These are phyloP conservation scores for Proctacanthus coquilletti DNA, from an alignment of 1,140 invertebrate species.

Conservation along the genomic window DNA sequence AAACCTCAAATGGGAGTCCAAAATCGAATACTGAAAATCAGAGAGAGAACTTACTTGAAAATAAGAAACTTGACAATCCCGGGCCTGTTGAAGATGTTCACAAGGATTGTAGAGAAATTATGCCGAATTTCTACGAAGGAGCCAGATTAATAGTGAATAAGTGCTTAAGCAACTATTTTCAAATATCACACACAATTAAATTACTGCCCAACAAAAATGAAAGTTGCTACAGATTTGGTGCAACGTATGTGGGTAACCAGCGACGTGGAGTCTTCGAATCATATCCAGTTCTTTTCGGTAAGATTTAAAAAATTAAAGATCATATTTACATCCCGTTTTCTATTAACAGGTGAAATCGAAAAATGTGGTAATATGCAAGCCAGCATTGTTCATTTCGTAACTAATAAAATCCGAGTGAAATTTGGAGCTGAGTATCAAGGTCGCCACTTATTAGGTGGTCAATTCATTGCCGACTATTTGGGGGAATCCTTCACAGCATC, in stretches of 20 bases:
- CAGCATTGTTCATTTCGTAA: conserved; percentile 67
- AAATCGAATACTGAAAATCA: too few species aligned
- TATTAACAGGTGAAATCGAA: conserved; percentile 48
- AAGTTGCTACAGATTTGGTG: conserved; percentile 77
- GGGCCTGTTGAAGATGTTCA: neutral
- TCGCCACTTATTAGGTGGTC: conserved; percentile 57
- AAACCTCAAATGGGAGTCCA: too few species aligned
- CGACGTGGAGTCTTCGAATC: conserved; percentile 46
- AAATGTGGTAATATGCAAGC: conserved; percentile 74
- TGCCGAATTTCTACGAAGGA: conserved; percentile 75
- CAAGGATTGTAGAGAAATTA: conserved; percentile 45
- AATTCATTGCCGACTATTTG: conserved; percentile 58
- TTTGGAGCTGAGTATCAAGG: conserved; percentile 51
- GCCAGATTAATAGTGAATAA: conserved; percentile 73
- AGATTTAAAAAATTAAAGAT: too few species aligned
- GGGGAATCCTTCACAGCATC: conserved; percentile 58
- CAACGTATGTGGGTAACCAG: conserved; percentile 72
- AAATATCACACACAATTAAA: conserved; percentile 65
- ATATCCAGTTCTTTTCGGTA: conserved; percentile 64
- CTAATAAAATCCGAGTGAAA: conserved; percentile 47
- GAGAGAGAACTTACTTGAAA: too few species aligned
- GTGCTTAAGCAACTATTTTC: conserved; percentile 78
- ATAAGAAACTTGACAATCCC: neutral
- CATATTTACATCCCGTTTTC: too few species aligned
- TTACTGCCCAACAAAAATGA: conserved; percentile 50